Base-by-base conservation (phyloP, 2,797 vertebrate species). In the Fratercula arctica region DNA sequence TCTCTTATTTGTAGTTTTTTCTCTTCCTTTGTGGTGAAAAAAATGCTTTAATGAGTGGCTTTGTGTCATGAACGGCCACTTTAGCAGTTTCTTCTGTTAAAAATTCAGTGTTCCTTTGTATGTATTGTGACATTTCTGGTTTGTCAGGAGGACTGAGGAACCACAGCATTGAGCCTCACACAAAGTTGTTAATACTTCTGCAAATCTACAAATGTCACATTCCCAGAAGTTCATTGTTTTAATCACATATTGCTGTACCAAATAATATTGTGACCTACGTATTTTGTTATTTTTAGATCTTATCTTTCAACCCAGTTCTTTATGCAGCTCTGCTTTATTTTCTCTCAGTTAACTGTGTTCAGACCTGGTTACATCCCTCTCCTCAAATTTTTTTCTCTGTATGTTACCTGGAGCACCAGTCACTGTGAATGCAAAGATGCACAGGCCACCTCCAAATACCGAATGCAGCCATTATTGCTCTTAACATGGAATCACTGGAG, bases 81-180 rank as follows among this genome's bases (percentile, higher is more conserved):
- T 59, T 8, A 82, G 39, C 8, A 11, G 8, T 60, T 85, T n/a
- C 28, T 85, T 81, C 51, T 56, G n/a, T 41, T 61, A 83, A 85
- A 87, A 89, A 82, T 26, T 66, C 16, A 23, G 5, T n/a, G 48
- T 37, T 80, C 11, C n/a, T 85, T 89, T 90, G 26, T 2, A 50
- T 29, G 20, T 76, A n/a, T 29, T 69, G 79, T 70, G 64, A 33
- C 24, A 54, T 83, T 56, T 11, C 21, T 64, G 8, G 67, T 85
- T 83, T 48, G 10, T 35, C 41, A 67, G 37, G n/a, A 60, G 33
- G 16, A 19, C n/a, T 68, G 83, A 87, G 33, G 35, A 72, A 83
- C 48, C 1, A 1, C 6, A 5, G 10, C 0, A 0, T 69, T 74
- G 33, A 79, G 31, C 41, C 26, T 87, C 9, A 15, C 50, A 50